These are phyloP conservation scores for Osmerus eperlanus DNA, from an alignment of 2,113 vertebrate species.

Conservation along the genomic window DNA sequence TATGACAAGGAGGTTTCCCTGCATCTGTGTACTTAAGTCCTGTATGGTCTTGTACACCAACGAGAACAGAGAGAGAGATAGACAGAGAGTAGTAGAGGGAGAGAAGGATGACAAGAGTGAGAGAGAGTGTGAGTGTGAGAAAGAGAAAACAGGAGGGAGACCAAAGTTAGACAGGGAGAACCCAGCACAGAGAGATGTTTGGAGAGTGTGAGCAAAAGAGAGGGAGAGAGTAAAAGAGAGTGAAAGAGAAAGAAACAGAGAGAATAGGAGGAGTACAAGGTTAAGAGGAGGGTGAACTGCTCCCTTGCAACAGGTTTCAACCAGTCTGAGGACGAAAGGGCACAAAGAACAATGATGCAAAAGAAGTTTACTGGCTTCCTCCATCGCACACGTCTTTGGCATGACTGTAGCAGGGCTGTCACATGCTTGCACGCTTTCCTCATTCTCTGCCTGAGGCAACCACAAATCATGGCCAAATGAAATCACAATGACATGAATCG, in stretches of 20 bases:
- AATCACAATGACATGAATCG: not conserved
- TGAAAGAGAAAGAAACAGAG: constrained; percentile 19
- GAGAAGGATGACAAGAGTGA: constrained; percentile 10
- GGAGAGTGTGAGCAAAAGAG: not conserved
- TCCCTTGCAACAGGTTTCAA: constrained; percentile 73
- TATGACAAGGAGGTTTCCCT: constrained; percentile 27
- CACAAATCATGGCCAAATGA: constrained; percentile 7
- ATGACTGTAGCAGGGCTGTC: not conserved
- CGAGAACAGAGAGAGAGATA: constrained; percentile 32
- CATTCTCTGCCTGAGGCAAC: too few species aligned
- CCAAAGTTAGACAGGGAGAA: constrained; percentile 4
- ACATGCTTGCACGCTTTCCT: not conserved
- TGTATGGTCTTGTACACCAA: constrained; percentile 60
- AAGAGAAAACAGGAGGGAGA: not conserved
- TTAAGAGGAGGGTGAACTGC: constrained; percentile 53
- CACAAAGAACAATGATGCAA: constrained; percentile 70
- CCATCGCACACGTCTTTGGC: constrained; percentile 38
- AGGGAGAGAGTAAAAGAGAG: constrained; percentile 27
- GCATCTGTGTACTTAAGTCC: constrained; percentile 46
- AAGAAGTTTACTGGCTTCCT: constrained; percentile 60
- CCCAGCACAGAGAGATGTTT: not conserved
- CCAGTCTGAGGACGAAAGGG: constrained; percentile 72
- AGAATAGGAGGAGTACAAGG: constrained; percentile 38
- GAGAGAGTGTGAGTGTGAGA: not conserved
- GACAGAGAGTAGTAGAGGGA: not conserved